Percentiles rank a stretch among this genome's conserved stretches.
Evolutionary conservation across 2,113 vertebrate genomes (phyloP).

Genomic region (Craseonycteris thonglongyai): DNA sequence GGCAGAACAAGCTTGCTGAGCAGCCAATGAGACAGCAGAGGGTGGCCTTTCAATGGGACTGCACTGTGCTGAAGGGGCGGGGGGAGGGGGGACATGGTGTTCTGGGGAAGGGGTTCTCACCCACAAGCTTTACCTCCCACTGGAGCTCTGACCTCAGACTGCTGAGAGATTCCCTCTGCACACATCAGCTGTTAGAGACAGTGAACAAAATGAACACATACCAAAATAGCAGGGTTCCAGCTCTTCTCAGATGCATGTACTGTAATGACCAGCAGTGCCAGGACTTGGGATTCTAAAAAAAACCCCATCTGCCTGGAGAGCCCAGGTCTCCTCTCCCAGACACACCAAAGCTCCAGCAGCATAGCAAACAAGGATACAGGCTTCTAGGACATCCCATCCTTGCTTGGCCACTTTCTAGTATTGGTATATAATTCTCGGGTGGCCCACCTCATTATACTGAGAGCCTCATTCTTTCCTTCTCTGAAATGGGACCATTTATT

Average conservation of each 20-base stretch:
- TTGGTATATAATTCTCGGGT: not conserved
- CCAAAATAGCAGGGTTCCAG: not conserved
- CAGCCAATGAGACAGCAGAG: not conserved
- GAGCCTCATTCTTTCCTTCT: not conserved
- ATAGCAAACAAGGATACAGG: not conserved
- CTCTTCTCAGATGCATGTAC: not conserved
- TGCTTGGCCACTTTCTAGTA: not conserved
- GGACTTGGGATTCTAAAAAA: not conserved
- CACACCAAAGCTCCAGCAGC: not conserved
- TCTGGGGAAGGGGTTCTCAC: not conserved
- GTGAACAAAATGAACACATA: not conserved
- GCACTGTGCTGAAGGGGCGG: accelerated
- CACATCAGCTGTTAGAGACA: not conserved
- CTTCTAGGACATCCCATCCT: not conserved
- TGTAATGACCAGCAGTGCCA: not conserved
- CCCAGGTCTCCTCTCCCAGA: not conserved
- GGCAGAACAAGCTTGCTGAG: not conserved
- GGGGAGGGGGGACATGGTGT: not conserved
- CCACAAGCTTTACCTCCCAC: not conserved
- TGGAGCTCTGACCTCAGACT: not conserved
- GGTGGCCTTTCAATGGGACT: not conserved
- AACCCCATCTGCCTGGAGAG: not conserved
- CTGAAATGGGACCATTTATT: not conserved
- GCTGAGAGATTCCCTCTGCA: not conserved
- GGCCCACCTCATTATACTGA: not conserved